Conservation (phyloP, 2,888 invertebrate species). For the Ametastegia equiseti region DNA sequence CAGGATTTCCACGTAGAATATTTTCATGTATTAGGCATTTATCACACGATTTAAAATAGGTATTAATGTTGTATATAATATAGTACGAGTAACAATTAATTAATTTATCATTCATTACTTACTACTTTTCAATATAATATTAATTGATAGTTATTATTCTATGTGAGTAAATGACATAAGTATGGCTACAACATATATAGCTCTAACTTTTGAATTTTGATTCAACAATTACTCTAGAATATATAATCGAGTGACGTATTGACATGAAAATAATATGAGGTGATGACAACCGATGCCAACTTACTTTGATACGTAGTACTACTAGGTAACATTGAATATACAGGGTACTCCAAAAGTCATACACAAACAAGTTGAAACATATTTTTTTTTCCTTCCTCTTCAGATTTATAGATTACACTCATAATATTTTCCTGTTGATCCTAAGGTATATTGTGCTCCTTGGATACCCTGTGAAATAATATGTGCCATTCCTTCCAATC, state of each 20-base stretch:
- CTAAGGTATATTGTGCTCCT: slow-evolving; percentile 34
- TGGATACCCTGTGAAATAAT: slow-evolving; percentile 44
- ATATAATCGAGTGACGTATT: slow-evolving; percentile 32
- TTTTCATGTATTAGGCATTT: slow-evolving; percentile 39
- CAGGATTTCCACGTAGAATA: slow-evolving; percentile 27
- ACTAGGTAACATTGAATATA: slow-evolving; percentile 26
- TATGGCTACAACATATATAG: slow-evolving; percentile 39
- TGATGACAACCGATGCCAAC: slow-evolving; percentile 15
- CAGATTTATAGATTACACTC: slow-evolving; percentile 2
- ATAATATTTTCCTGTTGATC: slow-evolving; percentile 6
- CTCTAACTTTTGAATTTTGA: slow-evolving; percentile 41
- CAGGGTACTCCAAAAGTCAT: slow-evolving; percentile 38
- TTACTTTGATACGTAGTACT: background rate
- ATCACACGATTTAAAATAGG: slow-evolving; percentile 40
- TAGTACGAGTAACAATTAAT: slow-evolving; percentile 43
- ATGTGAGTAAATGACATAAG: slow-evolving; percentile 24
- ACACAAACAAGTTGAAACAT: background rate
- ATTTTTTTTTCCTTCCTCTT: background rate
- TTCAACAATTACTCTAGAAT: slow-evolving; percentile 42
- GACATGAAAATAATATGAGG: slow-evolving; percentile 33
- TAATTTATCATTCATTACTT: slow-evolving; percentile 19
- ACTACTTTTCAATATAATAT: slow-evolving; percentile 27
- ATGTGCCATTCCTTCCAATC: slow-evolving; percentile 24
- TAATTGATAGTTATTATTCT: slow-evolving; percentile 24
- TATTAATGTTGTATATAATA: slow-evolving; percentile 7